Percentiles rank a stretch among this genome's conserved stretches.
Evolutionary conservation across 2,888 invertebrate genomes (phyloP).

Genomic region (Scaptomyza cyrtandrae): DNA sequence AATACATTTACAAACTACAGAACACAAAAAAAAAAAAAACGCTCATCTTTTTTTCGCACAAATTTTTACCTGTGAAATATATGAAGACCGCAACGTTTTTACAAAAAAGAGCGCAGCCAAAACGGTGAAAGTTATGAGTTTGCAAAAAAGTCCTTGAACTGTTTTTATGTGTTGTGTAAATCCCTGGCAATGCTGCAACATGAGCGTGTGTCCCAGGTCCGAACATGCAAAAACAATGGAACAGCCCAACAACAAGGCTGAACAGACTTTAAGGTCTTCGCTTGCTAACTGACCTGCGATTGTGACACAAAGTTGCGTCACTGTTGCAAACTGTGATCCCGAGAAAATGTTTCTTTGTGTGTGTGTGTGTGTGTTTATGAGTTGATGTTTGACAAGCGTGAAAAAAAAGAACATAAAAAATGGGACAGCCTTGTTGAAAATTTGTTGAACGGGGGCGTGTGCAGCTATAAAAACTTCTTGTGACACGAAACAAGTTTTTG

Average conservation of each 20-base stretch:
- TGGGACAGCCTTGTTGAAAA: slow-evolving; percentile 24
- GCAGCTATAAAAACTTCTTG: slow-evolving; percentile 30
- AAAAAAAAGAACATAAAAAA: slow-evolving; percentile 45
- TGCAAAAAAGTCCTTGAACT: slow-evolving; percentile 68
- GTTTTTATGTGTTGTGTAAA: slow-evolving; percentile 69
- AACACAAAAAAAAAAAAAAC: slow-evolving; percentile 15
- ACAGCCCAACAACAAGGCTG: slow-evolving; percentile 2
- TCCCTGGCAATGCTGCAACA: slow-evolving; percentile 52
- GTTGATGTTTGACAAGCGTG: slow-evolving; percentile 5
- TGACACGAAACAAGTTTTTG: background rate
- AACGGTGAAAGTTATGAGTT: slow-evolving; percentile 62
- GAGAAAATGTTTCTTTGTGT: slow-evolving; percentile 47
- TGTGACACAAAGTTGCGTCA: slow-evolving; percentile 70
- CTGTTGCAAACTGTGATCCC: slow-evolving; percentile 54
- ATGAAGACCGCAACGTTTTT: slow-evolving; percentile 58
- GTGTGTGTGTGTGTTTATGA: slow-evolving; percentile 36
- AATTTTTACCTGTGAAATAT: slow-evolving; percentile 49
- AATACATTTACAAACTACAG: slow-evolving; percentile 15
- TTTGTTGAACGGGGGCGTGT: slow-evolving; percentile 22
- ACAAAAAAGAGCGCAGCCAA: slow-evolving; percentile 33
- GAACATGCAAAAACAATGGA: slow-evolving; percentile 55
- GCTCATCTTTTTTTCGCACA: slow-evolving; percentile 23
- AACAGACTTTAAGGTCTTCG: background rate
- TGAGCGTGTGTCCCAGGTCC: slow-evolving; percentile 58
- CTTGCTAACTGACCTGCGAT: slow-evolving; percentile 45